phyloP scores from a whole-genome alignment of 2,888 invertebrate genomes.

The Diachrysia chrysitis region DNA sequence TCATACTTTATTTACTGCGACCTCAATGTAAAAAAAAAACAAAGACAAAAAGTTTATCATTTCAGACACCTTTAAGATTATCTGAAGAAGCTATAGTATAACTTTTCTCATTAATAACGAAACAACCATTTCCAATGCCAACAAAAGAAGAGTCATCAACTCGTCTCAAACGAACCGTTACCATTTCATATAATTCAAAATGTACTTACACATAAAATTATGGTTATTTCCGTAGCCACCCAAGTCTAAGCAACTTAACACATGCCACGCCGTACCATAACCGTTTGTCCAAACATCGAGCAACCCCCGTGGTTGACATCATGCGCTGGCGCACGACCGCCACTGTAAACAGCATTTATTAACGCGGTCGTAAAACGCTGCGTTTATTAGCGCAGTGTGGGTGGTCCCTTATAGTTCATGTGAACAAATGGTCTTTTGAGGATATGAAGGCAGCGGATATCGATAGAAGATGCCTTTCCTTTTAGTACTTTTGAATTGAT shows the following conservation, averaged over 20 bases:
- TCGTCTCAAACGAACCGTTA: neutral
- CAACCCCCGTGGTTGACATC: slow-evolving; percentile 63
- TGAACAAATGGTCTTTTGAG: slow-evolving; percentile 59
- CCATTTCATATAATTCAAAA: neutral
- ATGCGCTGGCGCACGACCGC: slow-evolving; percentile 64
- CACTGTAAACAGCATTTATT: slow-evolving; percentile 84
- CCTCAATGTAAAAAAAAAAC: no score
- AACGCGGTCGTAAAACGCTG: slow-evolving; percentile 81
- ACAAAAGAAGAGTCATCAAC: neutral
- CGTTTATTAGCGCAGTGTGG: slow-evolving; percentile 83
- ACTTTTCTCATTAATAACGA: no score
- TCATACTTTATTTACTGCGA: no score
- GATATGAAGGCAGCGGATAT: slow-evolving; percentile 17
- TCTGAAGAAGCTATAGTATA: no score
- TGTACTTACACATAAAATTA: slow-evolving; percentile 4
- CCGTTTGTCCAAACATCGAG: slow-evolving; percentile 67
- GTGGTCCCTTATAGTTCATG: slow-evolving; percentile 80
- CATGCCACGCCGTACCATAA: slow-evolving; percentile 58
- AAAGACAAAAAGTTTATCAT: no score
- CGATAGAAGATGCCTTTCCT: neutral
- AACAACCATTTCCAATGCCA: no score
- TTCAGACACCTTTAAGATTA: no score
- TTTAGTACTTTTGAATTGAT: neutral
- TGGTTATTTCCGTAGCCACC: slow-evolving; percentile 37
- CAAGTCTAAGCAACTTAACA: slow-evolving; percentile 45